Percentiles rank a stretch among this genome's conserved stretches.
Conservation (phyloP, 2,888 invertebrate genomes). For the Hemicrepidius hirtus region DNA sequence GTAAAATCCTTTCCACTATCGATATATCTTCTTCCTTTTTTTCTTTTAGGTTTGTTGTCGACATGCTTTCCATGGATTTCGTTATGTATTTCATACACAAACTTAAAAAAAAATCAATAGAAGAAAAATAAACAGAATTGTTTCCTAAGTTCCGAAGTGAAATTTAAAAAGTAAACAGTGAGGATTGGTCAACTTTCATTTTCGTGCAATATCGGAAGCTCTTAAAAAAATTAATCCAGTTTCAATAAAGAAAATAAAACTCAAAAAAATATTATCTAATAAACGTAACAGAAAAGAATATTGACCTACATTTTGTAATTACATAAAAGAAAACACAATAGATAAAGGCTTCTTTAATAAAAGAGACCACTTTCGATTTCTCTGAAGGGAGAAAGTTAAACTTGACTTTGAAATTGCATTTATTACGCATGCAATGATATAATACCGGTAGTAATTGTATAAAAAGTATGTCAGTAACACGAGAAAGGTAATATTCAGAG, state of each 20-base stretch:
- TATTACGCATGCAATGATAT: conserved; percentile 27
- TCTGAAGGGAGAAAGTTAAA: conserved; percentile 56
- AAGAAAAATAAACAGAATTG: too few relatives aligned
- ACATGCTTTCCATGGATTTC: conserved; percentile 73
- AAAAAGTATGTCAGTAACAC: conserved; percentile 16
- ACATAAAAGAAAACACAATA: too few relatives aligned
- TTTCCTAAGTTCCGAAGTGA: too few relatives aligned
- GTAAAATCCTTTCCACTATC: conserved; percentile 76
- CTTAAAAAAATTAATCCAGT: too few relatives aligned
- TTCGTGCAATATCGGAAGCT: too few relatives aligned
- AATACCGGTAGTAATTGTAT: conserved; percentile 40
- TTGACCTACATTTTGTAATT: conserved; percentile 1
- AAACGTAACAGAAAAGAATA: background rate
- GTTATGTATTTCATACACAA: conserved; percentile 76
- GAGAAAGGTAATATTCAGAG: background rate
- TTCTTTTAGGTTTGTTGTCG: conserved; percentile 65
- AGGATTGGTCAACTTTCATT: too few relatives aligned
- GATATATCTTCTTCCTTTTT: conserved; percentile 73
- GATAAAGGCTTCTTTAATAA: too few relatives aligned
- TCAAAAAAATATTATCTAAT: background rate
- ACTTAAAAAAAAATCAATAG: conserved; percentile 70
- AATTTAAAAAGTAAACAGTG: too few relatives aligned
- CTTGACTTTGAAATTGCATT: conserved; percentile 58
- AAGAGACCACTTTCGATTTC: conserved; percentile 53
- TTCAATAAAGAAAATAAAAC: too few relatives aligned